Base-by-base conservation (phyloP, 2,797 vertebrate genomes). In the Danio jaintianensis region DNA sequence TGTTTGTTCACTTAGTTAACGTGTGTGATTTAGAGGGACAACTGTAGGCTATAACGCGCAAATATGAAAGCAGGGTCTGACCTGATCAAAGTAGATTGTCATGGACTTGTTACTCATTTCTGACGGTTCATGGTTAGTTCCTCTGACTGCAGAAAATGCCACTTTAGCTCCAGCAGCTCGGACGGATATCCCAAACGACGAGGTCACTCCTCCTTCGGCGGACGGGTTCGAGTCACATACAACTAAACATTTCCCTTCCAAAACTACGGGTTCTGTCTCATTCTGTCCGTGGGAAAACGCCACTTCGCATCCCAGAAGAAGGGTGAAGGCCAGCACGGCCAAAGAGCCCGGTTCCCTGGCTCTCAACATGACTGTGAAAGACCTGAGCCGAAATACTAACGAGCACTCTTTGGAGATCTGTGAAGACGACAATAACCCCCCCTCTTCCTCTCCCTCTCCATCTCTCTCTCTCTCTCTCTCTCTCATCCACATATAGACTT, bases 201-300 rank as follows among this genome's bases (percentile, higher is more conserved):
- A 95, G 61, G 94, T 95, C 87, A 95, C 92, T 11, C 94, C 95
- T 68, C 94, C 94, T 78, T 96, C 95, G 70, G 94, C 93, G 3
- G 95, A 95, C 0, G 95, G 95, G 89, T 90, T 96, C n/a, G 95
- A 96, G 86, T 96, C 95, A 83, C 95, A 96, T 67, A 96, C 95
- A 85, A 96, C 95, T 90, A 96, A 90, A 87, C 95, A 96, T 85
- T 96, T 96, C 69, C 95, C 95, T 89, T 96, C 95, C 90, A 96
- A 89, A 75, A 96, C 94, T 82, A 96, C 95, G 74, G 95, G 95
- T 82, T 96, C 95, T 10, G 95, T 95, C 85, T 95, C 95, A 79
- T 96, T 96, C 91, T 94, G 94, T 29, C 91, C 94, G 66, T 86
- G 83, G 81, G 89, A 93, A 70, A 66, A 73, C 58, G 66, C 76